Conservation (phyloP, 2,797 vertebrate genomes). For the Molossus molossus region DNA sequence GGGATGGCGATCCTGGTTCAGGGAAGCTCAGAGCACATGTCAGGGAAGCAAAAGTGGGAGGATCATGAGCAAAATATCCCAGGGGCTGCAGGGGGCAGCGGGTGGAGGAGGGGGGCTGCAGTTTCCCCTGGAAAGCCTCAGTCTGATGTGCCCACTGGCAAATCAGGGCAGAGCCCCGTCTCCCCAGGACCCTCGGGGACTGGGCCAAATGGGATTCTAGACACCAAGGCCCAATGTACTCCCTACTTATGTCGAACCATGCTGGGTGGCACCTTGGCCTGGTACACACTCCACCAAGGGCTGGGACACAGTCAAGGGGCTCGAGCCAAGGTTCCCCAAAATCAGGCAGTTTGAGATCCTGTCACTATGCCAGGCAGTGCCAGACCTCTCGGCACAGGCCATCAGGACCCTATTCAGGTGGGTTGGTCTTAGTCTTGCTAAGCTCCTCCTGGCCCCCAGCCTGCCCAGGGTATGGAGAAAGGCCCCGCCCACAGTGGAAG, state of each 20-base stretch:
- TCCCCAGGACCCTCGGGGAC: background rate
- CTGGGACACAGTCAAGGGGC: background rate
- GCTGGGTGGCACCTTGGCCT: background rate
- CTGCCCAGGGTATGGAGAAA: background rate
- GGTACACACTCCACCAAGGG: background rate
- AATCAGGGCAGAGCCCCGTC: background rate
- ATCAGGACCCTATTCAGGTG: background rate
- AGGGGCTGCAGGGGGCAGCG: background rate
- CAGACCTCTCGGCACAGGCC: slow-evolving; percentile 23
- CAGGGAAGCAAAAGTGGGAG: slow-evolving; percentile 45
- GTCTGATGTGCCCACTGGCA: background rate
- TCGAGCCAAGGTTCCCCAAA: slow-evolving; percentile 1
- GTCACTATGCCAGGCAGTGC: background rate
- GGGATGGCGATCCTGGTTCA: slow-evolving; percentile 17
- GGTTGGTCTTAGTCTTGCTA: background rate
- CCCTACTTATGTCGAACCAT: background rate
- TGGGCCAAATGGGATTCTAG: background rate
- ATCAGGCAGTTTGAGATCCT: background rate
- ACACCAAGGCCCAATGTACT: background rate
- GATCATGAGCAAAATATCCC: slow-evolving; percentile 23
- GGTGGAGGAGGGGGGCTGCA: background rate
- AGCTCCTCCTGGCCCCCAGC: background rate
- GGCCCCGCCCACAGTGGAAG: background rate
- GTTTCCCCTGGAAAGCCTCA: background rate
- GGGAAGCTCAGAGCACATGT: slow-evolving; percentile 63